Conservation (phyloP, 2,797 vertebrate species). For the Tiaroga cobitis region DNA sequence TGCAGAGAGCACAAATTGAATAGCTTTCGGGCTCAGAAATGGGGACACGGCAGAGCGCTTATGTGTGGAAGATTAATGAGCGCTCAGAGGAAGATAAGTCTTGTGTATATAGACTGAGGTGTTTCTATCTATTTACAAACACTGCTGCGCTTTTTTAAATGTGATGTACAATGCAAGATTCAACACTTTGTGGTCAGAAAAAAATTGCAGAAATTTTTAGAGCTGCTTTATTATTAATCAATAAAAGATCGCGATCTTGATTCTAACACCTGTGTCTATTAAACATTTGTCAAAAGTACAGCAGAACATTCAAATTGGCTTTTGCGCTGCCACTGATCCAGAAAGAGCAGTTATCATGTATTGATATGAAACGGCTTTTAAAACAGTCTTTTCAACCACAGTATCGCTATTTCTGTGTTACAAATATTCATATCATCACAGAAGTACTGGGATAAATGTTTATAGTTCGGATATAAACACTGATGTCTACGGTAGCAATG, state of each 20-base stretch:
- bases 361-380: too few species aligned
- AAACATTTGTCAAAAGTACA: neutral
- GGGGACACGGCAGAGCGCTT: slow-evolving; percentile 22
- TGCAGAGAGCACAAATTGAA: slow-evolving; percentile 73
- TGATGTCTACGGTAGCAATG: neutral
- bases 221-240: neutral
- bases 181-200: neutral
- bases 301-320: neutral
- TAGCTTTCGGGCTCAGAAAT: slow-evolving; percentile 44
- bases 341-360: neutral
- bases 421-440: neutral
- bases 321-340: neutral
- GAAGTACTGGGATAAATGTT: neutral
- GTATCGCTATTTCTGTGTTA: neutral
- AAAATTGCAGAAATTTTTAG: neutral
- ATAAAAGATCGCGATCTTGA: neutral
- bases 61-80: slow-evolving; percentile 36
- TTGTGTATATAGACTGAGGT: slow-evolving; percentile 31
- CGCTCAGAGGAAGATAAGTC: slow-evolving; percentile 31
- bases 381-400: neutral
- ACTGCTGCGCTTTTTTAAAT: slow-evolving; percentile 1
- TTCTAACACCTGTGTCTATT: neutral
- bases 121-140: slow-evolving; percentile 15
- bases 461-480: neutral
- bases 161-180: neutral